Evolutionary conservation across 2,888 invertebrate species (phyloP).

Genomic region (Lycocerus yunnanus): DNA sequence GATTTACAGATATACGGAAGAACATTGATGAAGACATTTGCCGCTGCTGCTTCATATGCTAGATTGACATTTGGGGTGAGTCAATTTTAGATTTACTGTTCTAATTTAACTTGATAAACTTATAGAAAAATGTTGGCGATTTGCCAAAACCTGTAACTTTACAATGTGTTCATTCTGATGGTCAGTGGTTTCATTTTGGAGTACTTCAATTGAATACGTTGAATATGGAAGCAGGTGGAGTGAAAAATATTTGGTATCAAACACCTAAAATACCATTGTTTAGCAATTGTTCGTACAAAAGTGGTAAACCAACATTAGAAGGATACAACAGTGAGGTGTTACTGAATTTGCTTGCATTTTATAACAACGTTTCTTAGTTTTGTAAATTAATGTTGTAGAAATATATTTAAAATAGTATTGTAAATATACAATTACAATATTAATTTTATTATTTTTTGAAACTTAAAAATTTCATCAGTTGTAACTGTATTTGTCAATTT

Average conservation of each 20-base stretch:
- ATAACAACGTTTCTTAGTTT: constrained; percentile 64
- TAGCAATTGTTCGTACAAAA: constrained; percentile 65
- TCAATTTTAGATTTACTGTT: constrained; percentile 14
- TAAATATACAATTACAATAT: background rate
- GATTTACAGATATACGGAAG: constrained; percentile 70
- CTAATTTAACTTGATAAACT: constrained; percentile 11
- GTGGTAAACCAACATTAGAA: constrained; percentile 68
- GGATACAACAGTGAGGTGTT: constrained; percentile 82
- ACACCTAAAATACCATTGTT: constrained; percentile 68
- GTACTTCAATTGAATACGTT: constrained; percentile 84
- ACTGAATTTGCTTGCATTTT: constrained; percentile 77
- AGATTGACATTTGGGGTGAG: constrained; percentile 74
- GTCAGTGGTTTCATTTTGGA: constrained; percentile 77
- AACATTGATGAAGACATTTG: constrained; percentile 74
- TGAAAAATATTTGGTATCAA: constrained; percentile 83
- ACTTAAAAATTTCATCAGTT: too few relatives aligned
- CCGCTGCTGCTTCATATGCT: constrained; percentile 77
- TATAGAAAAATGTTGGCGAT: constrained; percentile 63
- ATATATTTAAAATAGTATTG: background rate
- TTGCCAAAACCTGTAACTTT: constrained; percentile 79
- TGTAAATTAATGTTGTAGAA: background rate
- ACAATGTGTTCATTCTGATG: constrained; percentile 83
- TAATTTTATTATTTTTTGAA: too few relatives aligned
- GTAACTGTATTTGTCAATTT: too few relatives aligned
- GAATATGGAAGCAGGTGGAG: constrained; percentile 64